A percentile compares a stretch with the other conserved stretches of the same genome.
phyloP scores from a whole-genome alignment of 2,113 vertebrate species.

The Ardeotis arabs region DNA sequence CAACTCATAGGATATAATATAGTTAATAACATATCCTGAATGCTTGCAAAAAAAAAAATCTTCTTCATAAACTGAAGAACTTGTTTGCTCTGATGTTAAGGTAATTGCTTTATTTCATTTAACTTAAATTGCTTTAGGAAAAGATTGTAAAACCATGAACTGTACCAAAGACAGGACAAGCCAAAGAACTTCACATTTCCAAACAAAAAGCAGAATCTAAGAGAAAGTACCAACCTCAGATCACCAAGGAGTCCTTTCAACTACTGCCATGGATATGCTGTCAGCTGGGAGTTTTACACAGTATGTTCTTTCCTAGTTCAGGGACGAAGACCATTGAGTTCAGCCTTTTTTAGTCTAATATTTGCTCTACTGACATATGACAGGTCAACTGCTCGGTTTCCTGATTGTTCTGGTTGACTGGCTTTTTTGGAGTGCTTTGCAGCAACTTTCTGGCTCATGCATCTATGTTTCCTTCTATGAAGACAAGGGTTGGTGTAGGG shows the following conservation, averaged over 20 bases:
- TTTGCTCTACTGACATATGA: background rate
- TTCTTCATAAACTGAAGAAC: background rate
- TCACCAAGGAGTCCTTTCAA: background rate
- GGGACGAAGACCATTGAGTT: background rate
- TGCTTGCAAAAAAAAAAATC: background rate
- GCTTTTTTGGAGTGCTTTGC: background rate
- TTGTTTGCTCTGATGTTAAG: background rate
- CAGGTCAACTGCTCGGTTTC: background rate
- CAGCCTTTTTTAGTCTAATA: background rate
- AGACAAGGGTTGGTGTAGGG: no score
- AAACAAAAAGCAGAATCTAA: background rate
- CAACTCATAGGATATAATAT: background rate
- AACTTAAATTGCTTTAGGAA: background rate
- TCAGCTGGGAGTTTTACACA: background rate
- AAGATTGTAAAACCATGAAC: background rate
- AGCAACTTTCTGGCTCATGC: background rate
- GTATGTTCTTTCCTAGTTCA: background rate
- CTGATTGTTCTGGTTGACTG: background rate
- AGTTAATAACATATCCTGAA: background rate
- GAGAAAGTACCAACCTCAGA: background rate
- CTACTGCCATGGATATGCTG: rapidly evolving
- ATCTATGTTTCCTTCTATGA: background rate
- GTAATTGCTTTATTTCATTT: background rate
- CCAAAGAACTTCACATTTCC: background rate
- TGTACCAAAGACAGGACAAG: background rate